These are phyloP conservation scores for Coregonus sp. DNA, from an alignment of 2,797 vertebrate species.

Conservation along the genomic window DNA sequence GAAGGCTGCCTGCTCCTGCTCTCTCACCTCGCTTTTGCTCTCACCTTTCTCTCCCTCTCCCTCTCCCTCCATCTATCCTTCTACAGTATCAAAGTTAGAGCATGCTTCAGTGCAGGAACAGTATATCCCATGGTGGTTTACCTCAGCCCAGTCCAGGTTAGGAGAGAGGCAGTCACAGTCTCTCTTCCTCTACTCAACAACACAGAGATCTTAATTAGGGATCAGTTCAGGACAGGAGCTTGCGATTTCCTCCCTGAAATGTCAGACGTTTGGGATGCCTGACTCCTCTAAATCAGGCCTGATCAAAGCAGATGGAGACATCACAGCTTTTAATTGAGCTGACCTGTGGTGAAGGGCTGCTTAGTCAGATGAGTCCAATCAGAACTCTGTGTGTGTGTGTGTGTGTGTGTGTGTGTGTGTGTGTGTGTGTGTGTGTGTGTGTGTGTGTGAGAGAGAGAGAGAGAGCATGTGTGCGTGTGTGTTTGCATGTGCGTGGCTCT, in stretches of 20 bases:
- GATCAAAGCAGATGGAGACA: slow-evolving; percentile 69
- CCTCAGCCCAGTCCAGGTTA: slow-evolving; percentile 7
- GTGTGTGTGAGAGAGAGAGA: neutral
- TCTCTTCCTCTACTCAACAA: slow-evolving; percentile 7
- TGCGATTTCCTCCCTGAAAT: slow-evolving; percentile 15
- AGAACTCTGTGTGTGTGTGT: slow-evolving; percentile 47
- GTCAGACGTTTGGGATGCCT: slow-evolving; percentile 42
- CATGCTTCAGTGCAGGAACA: neutral
- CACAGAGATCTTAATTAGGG: slow-evolving; percentile 35
- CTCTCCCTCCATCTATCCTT: neutral
- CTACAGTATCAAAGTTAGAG: neutral
- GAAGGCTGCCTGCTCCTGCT: slow-evolving; percentile 36
- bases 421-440: neutral
- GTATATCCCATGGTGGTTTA: neutral
- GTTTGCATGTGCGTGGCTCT: neutral
- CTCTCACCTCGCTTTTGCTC: neutral
- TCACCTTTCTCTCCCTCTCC: neutral
- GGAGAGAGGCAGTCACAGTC: neutral
- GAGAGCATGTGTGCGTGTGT: slow-evolving; percentile 5
- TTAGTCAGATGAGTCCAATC: slow-evolving; percentile 50
- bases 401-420: neutral
- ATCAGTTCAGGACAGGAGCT: slow-evolving; percentile 13
- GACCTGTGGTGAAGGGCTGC: slow-evolving; percentile 48
- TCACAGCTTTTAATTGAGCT: slow-evolving; percentile 57
- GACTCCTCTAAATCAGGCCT: slow-evolving; percentile 32